Evolutionary conservation across 2,888 invertebrate genomes (phyloP), one percentile per base, ranked within the genome.

Genomic region (Geophilus truncorum): DNA sequence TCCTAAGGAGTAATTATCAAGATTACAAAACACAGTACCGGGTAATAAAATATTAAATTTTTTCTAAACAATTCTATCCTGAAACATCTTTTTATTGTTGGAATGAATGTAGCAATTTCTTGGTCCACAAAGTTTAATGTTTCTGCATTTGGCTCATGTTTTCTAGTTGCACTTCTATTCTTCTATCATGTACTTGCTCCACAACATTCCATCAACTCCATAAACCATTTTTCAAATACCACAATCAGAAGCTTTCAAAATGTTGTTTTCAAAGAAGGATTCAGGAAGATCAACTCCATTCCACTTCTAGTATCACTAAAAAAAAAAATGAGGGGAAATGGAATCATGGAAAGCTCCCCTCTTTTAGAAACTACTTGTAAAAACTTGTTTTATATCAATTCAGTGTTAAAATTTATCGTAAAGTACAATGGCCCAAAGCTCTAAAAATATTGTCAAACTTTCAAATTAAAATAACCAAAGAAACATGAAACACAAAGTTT

Each of bases 191-290:
- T 40, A n/a, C 57, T 62, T 62, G 57, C 21, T 62, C 10, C 57
- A 62, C 57, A 18, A 62, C 57, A 62, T 62, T 62, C 57, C 57
- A 62, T 62, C 21, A 10, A 1, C 10, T 6, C 10, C 57, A 62
- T 62, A 62, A 62, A 62, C 57, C 10, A 62, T 62, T 23, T 62
- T 18, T 5, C n/a, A 6, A 12, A 62, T 40, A 40, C 40, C 57
- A 62, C 21, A 62, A 62, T 62, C 57, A 62, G 9, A 21, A 18
- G 57, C 57, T 23, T 62, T 62, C 57, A 62, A 62, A 62, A 62
- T 62, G 57, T 23, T 62, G 57, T 62, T 62, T 62, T 62, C 57
- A 62, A 62, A n/a, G n/a, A n/a, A n/a, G n/a, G n/a, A n/a, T n/a
- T n/a, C n/a, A 23, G 10, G 57, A 40, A 40, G 40, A n/a, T 40